These are phyloP conservation scores for Salticus scenicus DNA, from an alignment of 2,888 invertebrate genomes.

Conservation along the genomic window DNA sequence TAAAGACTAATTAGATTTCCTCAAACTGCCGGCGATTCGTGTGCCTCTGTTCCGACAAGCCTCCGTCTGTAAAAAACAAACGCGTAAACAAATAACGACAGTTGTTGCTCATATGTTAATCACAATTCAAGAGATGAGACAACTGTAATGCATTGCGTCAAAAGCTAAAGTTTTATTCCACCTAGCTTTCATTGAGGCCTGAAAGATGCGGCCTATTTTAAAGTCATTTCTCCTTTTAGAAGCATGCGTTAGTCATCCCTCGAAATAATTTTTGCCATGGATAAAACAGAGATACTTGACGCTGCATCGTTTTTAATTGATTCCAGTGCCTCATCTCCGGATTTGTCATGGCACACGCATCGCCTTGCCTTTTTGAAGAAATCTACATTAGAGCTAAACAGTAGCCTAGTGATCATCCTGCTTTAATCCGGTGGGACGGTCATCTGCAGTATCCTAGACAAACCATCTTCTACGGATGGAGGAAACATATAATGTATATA, in stretches of 20 bases:
- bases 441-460: constrained; percentile 70
- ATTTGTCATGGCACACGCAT: not conserved
- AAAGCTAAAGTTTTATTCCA: no score
- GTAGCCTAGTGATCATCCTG: constrained; percentile 66
- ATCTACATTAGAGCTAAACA: constrained; percentile 12
- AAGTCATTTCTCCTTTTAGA: not conserved
- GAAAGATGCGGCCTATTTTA: no score
- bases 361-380: not conserved
- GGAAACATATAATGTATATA: constrained; percentile 65
- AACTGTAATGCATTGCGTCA: not conserved
- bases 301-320: not conserved
- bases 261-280: no score
- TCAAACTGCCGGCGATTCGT: not conserved
- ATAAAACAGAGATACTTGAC: no score
- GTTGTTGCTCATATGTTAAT: no score
- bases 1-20: not conserved
- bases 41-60: not conserved
- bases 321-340: not conserved
- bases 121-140: not conserved
- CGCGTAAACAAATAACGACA: no score
- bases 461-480: constrained; percentile 64
- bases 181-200: no score
- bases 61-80: no score
- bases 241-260: not conserved
- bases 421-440: constrained; percentile 42